A percentile compares a stretch with the other conserved stretches of the same genome.
Conservation (phyloP, 2,888 invertebrate species). For the Leptinotarsa rubiginosa region DNA sequence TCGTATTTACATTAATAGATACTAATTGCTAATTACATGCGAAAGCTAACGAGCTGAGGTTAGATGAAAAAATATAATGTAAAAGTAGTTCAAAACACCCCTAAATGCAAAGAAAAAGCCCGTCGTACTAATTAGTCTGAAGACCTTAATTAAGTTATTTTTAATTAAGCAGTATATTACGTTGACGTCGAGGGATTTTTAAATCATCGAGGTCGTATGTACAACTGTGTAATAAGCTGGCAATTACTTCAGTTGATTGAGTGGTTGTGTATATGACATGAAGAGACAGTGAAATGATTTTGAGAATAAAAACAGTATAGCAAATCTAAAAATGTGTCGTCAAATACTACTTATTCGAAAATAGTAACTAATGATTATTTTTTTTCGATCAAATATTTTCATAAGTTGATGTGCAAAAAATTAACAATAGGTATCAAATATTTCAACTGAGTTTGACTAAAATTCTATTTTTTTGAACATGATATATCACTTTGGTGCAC, state of each 20-base stretch:
- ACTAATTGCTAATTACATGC: conserved; percentile 49
- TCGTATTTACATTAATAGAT: conserved; percentile 26
- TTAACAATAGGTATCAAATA: too few species aligned
- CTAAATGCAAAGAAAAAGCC: conserved; percentile 60
- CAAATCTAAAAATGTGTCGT: background rate
- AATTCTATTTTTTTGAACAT: too few species aligned
- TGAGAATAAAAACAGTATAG: background rate
- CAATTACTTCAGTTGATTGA: conserved; percentile 35
- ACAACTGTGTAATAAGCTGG: conserved; percentile 48
- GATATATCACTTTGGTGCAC: too few species aligned
- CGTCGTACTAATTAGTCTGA: conserved; percentile 73
- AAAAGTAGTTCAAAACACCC: conserved; percentile 43
- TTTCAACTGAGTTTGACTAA: too few species aligned
- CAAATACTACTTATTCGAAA: background rate
- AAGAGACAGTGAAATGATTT: background rate
- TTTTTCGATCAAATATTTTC: too few species aligned
- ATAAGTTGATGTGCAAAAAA: too few species aligned
- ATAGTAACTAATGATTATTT: too few species aligned
- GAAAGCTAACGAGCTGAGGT: conserved; percentile 63
- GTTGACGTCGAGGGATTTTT: conserved; percentile 56
- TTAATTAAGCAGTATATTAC: conserved; percentile 70
- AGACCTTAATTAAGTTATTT: conserved; percentile 77
- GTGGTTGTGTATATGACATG: background rate
- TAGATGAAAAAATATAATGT: conserved; percentile 54
- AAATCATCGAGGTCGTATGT: conserved; percentile 53